A percentile compares a stretch with the other conserved stretches of the same genome.
phyloP scores from a whole-genome alignment of 2,888 invertebrate genomes.

The Pollenia amentaria region DNA sequence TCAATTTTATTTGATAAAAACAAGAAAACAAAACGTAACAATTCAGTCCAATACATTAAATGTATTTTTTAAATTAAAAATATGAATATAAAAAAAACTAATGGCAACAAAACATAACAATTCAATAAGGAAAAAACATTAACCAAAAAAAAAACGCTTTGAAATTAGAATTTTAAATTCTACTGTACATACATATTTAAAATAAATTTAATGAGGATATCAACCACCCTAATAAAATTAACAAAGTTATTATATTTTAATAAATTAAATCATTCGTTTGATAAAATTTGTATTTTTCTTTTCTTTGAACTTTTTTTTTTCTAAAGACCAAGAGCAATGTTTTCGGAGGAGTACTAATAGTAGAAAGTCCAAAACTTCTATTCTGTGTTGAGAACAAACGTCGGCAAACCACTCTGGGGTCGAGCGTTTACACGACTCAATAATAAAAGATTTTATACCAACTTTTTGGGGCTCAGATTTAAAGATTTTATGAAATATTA shows the following conservation, averaged over 20 bases:
- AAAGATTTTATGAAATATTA: too few relatives aligned
- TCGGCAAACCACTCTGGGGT: background rate
- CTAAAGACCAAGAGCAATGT: conserved; percentile 8
- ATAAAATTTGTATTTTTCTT: conserved; percentile 14
- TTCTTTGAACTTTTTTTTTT: background rate
- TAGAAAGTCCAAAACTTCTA: conserved; percentile 20
- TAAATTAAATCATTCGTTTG: background rate
- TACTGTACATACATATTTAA: too few relatives aligned
- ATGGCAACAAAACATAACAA: too few relatives aligned
- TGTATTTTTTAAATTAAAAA: too few relatives aligned
- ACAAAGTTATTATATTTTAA: conserved; percentile 20
- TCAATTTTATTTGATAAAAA: too few relatives aligned
- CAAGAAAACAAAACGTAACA: too few relatives aligned
- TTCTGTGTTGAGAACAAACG: background rate
- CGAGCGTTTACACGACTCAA: background rate
- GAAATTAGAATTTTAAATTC: too few relatives aligned
- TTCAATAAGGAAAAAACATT: too few relatives aligned
- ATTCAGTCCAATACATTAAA: too few relatives aligned
- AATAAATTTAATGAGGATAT: too few relatives aligned
- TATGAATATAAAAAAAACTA: too few relatives aligned
- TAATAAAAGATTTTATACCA: background rate
- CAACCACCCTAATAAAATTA: background rate
- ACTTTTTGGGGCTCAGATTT: background rate
- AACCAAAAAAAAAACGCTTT: too few relatives aligned
- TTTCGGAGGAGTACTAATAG: conserved; percentile 17